A percentile compares a stretch with the other conserved stretches of the same genome.
Conservation (phyloP, 1,140 invertebrate species). For the Leptonema lineaticorne region DNA sequence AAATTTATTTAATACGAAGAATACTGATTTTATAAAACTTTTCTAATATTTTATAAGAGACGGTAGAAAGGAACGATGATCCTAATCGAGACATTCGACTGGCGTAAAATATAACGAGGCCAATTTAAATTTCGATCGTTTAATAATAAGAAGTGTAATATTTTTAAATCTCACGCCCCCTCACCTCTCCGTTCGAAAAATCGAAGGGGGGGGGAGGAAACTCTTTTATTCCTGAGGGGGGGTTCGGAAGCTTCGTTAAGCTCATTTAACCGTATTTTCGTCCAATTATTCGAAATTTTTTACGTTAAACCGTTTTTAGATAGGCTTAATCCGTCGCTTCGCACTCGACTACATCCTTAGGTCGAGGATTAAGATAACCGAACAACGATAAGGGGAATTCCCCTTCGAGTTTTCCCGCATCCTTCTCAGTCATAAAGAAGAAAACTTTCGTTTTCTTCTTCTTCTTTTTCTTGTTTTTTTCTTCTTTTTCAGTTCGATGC, state of each 20-base stretch:
- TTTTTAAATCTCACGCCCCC: neutral
- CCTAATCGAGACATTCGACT: too few species aligned
- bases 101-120: neutral
- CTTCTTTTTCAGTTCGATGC: too few species aligned
- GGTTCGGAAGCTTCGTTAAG: neutral
- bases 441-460: neutral
- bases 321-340: conserved; percentile 12
- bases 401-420: too few species aligned
- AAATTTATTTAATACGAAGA: too few species aligned
- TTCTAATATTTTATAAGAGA: too few species aligned
- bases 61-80: too few species aligned
- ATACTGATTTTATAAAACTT: too few species aligned
- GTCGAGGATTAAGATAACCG: neutral
- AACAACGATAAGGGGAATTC: neutral
- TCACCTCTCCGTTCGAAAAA: neutral
- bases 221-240: neutral
- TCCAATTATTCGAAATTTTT: conserved; percentile 23
- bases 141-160: conserved; percentile 7
- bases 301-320: conserved; percentile 4
- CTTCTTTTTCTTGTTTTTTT: too few species aligned
- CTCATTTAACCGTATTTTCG: conserved; percentile 6
- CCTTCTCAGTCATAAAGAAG: conserved; percentile 5
- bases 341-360: conserved; percentile 1
- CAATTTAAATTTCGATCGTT: conserved; percentile 11
- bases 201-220: neutral